Evolutionary conservation across 1,140 invertebrate species (phyloP), one percentile per base, ranked within the genome.

Genomic region (Eufriesea mexicana): DNA sequence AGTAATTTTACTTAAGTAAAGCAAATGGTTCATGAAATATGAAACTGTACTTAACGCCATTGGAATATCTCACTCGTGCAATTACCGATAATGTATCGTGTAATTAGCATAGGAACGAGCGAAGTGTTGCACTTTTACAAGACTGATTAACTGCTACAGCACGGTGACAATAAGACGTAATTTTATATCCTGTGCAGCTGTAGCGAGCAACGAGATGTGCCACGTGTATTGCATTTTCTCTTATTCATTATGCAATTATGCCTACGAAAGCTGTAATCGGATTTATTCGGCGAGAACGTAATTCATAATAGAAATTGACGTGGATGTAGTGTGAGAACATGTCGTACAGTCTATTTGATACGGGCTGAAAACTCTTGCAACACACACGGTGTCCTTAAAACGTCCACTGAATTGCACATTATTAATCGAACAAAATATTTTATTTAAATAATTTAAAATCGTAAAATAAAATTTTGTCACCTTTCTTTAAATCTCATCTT

Each of bases 231-330:
- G 42, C 9, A 61, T 75, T 75, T 62, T 61, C 55, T 47, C 55
- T 28, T 45, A 75, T 61, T 75, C 42, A 62, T 75, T 75, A 49
- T 5, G 10, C 10, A 55, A 54, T 55, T 72, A 55, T 54, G 70
- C 28, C 62, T 59, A 45, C 42, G 55, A 75, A 61, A 59, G 55
- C n/a, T 59, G 45, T 75, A 75, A 75, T 75, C 73, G 55, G 73
- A 75, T 75, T 75, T 75, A 45, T 62, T 61, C n/a, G 57, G 42
- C n/a, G 45, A 49, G 25, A 20, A 28, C 42, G n/a, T 62, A 75
- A 75, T 75, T 75, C 73, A 47, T 75, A 47, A 75, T 75, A 61
- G 55, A 61, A 62, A 47, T 47, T 75, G 45, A 25, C 12, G 18
- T 49, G 10, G 45, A 51, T 28, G 5, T 12, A 75, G 8, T 16